A percentile compares a stretch with the other conserved stretches of the same genome.
These are phyloP conservation scores for Gisinianus flammeolus DNA, from an alignment of 2,888 invertebrate genomes.

Conservation along the genomic window DNA sequence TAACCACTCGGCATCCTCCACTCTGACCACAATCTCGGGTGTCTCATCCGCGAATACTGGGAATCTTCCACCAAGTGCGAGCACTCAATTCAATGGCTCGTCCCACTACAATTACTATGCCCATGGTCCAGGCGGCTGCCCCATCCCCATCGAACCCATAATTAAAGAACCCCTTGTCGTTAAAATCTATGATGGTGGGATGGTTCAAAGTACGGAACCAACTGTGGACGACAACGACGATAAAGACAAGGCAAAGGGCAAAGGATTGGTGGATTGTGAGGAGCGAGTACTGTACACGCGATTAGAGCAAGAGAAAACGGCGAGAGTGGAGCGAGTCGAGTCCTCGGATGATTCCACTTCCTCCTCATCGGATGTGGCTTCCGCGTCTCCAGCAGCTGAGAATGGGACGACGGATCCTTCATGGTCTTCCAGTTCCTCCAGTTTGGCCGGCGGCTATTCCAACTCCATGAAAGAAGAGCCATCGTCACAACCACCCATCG, in stretches of 20 bases:
- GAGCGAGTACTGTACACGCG: slow-evolving; percentile 52
- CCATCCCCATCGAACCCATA: not conserved
- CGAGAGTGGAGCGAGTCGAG: slow-evolving; percentile 54
- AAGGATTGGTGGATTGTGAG: not conserved
- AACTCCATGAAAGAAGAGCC: slow-evolving; percentile 45
- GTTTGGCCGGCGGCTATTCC: slow-evolving; percentile 53
- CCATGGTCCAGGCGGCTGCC: not conserved
- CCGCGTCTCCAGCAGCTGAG: slow-evolving; percentile 56
- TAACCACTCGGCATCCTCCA: not conserved
- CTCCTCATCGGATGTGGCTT: slow-evolving; percentile 53
- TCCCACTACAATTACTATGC: not conserved
- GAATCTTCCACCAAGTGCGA: not conserved
- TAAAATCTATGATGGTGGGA: slow-evolving; percentile 51
- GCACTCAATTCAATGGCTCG: not conserved
- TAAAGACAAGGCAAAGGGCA: not conserved
- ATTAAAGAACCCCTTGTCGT: slow-evolving; percentile 48
- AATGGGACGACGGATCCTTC: slow-evolving; percentile 58
- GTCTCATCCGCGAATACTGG: slow-evolving; percentile 5
- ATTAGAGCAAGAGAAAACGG: slow-evolving; percentile 52
- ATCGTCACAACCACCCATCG: slow-evolving; percentile 22
- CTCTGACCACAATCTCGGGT: too few relatives aligned
- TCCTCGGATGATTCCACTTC: slow-evolving; percentile 57
- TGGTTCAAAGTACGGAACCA: slow-evolving; percentile 41
- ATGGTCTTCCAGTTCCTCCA: slow-evolving; percentile 56
- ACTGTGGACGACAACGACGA: slow-evolving; percentile 15